Evolutionary conservation across 1,140 invertebrate genomes (phyloP).

Genomic region (Heterodera carotae): DNA sequence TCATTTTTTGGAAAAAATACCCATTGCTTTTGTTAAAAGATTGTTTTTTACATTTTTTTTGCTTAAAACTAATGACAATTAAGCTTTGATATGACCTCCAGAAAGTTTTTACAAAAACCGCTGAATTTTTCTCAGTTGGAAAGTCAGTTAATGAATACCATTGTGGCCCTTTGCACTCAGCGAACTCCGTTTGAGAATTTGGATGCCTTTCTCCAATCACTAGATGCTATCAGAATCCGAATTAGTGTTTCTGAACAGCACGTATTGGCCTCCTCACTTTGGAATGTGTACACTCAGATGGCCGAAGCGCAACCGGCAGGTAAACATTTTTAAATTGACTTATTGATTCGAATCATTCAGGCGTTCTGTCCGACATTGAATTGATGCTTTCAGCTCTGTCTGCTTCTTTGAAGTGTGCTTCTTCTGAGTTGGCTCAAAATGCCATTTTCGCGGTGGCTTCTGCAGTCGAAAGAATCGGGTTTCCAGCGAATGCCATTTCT

Average conservation of each 20-base stretch:
- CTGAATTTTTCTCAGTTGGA: slow-evolving; percentile 11
- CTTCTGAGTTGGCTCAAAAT: not conserved
- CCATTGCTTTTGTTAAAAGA: too few relatives aligned
- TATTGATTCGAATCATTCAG: not conserved
- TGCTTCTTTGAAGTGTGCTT: slow-evolving; percentile 1
- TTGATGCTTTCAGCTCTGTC: not conserved
- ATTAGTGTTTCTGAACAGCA: slow-evolving; percentile 18
- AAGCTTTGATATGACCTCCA: not conserved
- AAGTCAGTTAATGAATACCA: slow-evolving; percentile 20
- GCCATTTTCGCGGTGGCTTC: slow-evolving; percentile 2
- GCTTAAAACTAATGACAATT: too few relatives aligned
- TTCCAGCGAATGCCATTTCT: slow-evolving; percentile 3
- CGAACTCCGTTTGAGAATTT: slow-evolving; percentile 27
- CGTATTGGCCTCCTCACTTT: slow-evolving; percentile 16
- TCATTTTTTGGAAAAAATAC: too few relatives aligned
- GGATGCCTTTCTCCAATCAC: slow-evolving; percentile 4
- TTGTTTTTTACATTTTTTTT: too few relatives aligned
- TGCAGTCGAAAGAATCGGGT: slow-evolving; percentile 5
- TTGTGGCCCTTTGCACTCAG: slow-evolving; percentile 13
- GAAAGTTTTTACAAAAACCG: not conserved
- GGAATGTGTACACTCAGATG: slow-evolving; percentile 19
- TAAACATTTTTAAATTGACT: not conserved
- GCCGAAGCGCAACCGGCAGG: not conserved
- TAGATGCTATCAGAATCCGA: slow-evolving; percentile 22
- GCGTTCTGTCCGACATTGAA: slow-evolving; percentile 10